Base-by-base conservation (phyloP, 2,797 vertebrate genomes). In the Hoplostethus atlanticus region DNA sequence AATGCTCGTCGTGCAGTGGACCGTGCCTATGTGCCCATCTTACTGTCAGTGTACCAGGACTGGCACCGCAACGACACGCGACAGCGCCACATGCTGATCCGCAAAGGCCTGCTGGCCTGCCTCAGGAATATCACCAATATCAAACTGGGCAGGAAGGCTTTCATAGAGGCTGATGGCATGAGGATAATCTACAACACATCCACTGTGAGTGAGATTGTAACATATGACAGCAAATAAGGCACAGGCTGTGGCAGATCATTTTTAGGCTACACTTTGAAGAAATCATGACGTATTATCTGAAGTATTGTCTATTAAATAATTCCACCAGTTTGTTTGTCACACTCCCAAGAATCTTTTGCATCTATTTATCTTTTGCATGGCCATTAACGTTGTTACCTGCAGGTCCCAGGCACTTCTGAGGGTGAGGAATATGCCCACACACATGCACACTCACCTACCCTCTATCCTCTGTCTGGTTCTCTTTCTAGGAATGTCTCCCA, bases 61-160 rank as follows among this genome's bases (percentile, higher is more conserved):
- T 99, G 98, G 98, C 98, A 99, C 79, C 96, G 94, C 51, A 97
- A 98, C 38, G 98, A 99, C 92, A 95, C 93, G 2, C 95, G 97
- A 8, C 97, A 99, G 77, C 95, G 97, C 58, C 96, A 98, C 71
- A 95, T 97, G 94, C 90, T 97, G 77, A 97, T 99, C 75, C 96
- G 98, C 64, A 99, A 97, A 91, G 97, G 97, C 80, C 94, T 99
- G 80, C 94, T 99, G 74, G 95, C 96, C 87, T 98, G 97, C 90
- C 95, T 99, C 89, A 97, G 96, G 92, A 98, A 96, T 84, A 82
- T 99, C 86, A 98, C 96, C 47, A 97, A 96, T 88, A 97, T 98
- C 89, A 99, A 98, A 83, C 79, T 97, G 50, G 98, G 98, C 83
- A 96, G 98, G 87, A 98, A 97, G 93, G 97, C 97, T 1, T 97